Evolutionary conservation across 2,113 vertebrate species (phyloP), one percentile per base, ranked within the genome.

Genomic region (Pipa parva): DNA sequence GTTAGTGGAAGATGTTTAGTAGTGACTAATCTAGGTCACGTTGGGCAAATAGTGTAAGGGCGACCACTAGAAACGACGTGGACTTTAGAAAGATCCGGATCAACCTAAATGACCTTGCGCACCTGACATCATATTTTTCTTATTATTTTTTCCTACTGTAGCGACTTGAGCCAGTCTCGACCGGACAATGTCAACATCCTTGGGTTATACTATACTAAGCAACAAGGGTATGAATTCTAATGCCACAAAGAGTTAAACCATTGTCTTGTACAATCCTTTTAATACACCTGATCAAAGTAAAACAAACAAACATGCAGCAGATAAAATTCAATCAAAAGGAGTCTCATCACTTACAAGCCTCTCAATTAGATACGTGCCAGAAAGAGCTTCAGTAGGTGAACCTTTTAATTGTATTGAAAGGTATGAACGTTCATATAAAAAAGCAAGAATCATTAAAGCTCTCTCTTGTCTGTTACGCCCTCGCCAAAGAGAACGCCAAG

Each of bases 401-500:
- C 48, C 65, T 69, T 68, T 69, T 69, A 69, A 69, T 69, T 69
- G 65, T 22, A 60, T n/a, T 42, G 65, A 69, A 60, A 69, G 57
- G 65, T 60, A 60, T 31, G 18, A 60, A 25, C 65, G 57, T 22
- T 60, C 57, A 69, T 50, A 60, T 81, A 49, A 71, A 74, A 79
- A 6, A 75, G 73, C 21, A 72, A 63, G 59, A 73, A 73, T 71
- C 75, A 77, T 71, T 73, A 73, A 75, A 72, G 63, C 66, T 68
- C 49, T 74, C 62, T 76, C 73, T 79, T 82, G 36, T 80, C 64
- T 52, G 63, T 64, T 54, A 52, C 72, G 62, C 73, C 77, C 71
- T 74, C 70, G 31, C 55, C 69, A 66, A 21, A 37, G 45, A 1
- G 67, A 77, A 72, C 72, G 52, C 71, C 63, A 73, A 77, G 78